Evolutionary conservation across 1,140 invertebrate genomes (phyloP), one percentile per base, ranked within the genome.

Genomic region (Archivesica marissinica): DNA sequence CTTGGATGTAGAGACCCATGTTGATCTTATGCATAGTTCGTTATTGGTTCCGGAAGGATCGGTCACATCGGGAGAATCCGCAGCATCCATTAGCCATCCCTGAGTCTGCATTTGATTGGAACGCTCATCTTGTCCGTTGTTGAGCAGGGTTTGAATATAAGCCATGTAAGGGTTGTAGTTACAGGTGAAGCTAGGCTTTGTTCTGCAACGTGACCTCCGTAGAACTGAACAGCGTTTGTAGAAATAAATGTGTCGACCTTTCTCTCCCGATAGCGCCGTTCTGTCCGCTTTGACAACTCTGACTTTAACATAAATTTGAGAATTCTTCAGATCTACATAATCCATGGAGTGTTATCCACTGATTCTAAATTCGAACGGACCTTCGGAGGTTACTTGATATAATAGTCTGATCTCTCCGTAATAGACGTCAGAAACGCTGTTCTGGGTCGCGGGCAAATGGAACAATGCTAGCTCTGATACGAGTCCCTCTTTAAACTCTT

Each of bases 341-440:
- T 76, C 47, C 74, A 76, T 30, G 4, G 74, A 76, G 30, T 33
- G 52, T 56, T 76, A 52, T 1, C 76, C 56, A 56, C 66, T 70
- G 20, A 87, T 83, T 28, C 30, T 47, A 66, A 87, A 84, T 54
- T 83, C 74, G 7, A 79, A 77, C 11, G 86, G 86, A 30, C 56
- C 44, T 52, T 80, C 66, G 3, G 38, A 41, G 9, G 74, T 54
- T 3, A 79, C n/a, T 41, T 87, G 80, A 0, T 74, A 84, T 11
- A 77, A 52, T 28, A 80, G 61, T 74, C 74, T 33, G 9, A 72
- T 35, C 52, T 87, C 86, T 61, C 74, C 50, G 59, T 61, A 83
- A 39, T 74, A 84, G 0, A 87, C 38, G 20, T 79, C 68, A 17
- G 82, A 41, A 13, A 87, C 74, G 0, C 41, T 79, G 2, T 68